Conservation (phyloP, 2,113 vertebrate species). For the Asarcornis scutulata region DNA sequence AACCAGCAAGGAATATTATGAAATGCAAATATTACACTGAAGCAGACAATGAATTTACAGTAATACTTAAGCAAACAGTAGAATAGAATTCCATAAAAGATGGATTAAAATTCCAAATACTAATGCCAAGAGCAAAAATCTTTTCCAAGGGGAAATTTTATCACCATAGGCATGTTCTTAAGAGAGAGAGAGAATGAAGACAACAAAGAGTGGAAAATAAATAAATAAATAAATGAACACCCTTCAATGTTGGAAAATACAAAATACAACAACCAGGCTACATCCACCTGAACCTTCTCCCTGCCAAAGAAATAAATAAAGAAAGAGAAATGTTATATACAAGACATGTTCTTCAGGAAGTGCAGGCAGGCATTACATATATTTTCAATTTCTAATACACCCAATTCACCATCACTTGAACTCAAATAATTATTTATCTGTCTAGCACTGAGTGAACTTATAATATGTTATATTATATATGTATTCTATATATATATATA, state of each 20-base stretch:
- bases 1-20: not conserved
- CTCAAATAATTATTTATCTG: not conserved
- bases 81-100: not conserved
- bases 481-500: no score
- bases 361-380: not conserved
- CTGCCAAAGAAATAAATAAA: not conserved
- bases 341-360: not conserved
- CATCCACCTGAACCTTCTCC: not conserved
- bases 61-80: not conserved
- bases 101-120: not conserved
- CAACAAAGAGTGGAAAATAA: not conserved
- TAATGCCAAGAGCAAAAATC: not conserved
- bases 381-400: not conserved
- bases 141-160: not conserved
- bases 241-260: not conserved
- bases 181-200: not conserved
- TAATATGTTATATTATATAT: not conserved
- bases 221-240: conserved; percentile 13
- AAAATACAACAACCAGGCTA: not conserved
- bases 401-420: not conserved
- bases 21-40: not conserved
- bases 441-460: not conserved
- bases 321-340: not conserved
- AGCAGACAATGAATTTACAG: not conserved
- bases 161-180: not conserved